Conservation (phyloP, 2,888 invertebrate genomes). For the Hypselothyrea guttata region DNA sequence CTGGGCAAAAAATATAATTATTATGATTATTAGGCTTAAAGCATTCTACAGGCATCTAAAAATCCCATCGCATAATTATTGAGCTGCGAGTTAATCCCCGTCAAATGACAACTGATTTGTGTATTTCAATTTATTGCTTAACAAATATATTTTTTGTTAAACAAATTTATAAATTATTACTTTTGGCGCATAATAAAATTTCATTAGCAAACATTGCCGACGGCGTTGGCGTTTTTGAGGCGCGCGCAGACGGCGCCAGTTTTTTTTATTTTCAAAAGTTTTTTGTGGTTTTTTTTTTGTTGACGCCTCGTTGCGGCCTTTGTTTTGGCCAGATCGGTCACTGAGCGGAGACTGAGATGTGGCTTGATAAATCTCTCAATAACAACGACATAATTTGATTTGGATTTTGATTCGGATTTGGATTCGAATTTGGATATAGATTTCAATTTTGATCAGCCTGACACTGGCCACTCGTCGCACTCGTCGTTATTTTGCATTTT, state of each 20-base stretch:
- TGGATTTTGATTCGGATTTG: constrained; percentile 24
- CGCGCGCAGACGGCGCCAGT: constrained; percentile 65
- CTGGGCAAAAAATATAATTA: too few relatives aligned
- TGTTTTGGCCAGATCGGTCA: constrained; percentile 62
- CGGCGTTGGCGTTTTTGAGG: constrained; percentile 46
- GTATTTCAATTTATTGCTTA: constrained; percentile 65
- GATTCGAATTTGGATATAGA: constrained; percentile 32
- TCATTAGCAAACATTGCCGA: constrained; percentile 58
- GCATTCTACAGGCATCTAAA: too few relatives aligned
- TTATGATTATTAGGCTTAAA: too few relatives aligned
- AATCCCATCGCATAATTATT: too few relatives aligned
- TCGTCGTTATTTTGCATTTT: constrained; percentile 54
- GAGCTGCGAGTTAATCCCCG: constrained; percentile 1
- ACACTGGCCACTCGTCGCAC: constrained; percentile 47
- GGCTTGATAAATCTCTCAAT: constrained; percentile 59
- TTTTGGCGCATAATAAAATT: constrained; percentile 71
- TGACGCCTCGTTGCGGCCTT: constrained; percentile 52
- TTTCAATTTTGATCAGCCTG: too few relatives aligned
- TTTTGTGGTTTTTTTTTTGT: background rate
- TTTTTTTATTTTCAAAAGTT: constrained; percentile 1
- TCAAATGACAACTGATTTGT: constrained; percentile 54
- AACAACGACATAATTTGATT: constrained; percentile 41
- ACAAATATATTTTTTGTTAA: constrained; percentile 71
- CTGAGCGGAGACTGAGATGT: constrained; percentile 1
- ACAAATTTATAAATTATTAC: constrained; percentile 74